phyloP scores from a whole-genome alignment of 1,140 invertebrate species.

The Latrodectus geometricus region DNA sequence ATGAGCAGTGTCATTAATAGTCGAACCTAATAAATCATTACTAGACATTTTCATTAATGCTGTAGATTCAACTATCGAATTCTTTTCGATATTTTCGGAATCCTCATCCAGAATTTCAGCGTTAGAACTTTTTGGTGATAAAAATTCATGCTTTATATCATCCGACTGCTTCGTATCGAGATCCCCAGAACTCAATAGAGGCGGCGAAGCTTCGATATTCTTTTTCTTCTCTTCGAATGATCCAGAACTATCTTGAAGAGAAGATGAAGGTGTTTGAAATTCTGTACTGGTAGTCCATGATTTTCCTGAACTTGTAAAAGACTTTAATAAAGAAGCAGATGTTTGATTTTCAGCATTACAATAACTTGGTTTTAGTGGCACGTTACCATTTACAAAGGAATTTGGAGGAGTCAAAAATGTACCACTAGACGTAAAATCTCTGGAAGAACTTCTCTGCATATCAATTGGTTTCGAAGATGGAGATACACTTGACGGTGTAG shows the following conservation, averaged over 20 bases:
- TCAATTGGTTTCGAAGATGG: background rate
- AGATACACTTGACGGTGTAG: background rate
- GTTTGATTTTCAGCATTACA: slow-evolving; percentile 14
- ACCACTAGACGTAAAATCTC: slow-evolving; percentile 29
- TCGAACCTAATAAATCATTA: no score
- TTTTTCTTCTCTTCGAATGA: background rate
- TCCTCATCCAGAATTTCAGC: background rate
- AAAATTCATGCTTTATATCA: background rate
- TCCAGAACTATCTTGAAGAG: slow-evolving; percentile 6
- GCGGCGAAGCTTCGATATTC: background rate
- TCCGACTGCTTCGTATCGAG: background rate
- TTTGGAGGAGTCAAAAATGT: slow-evolving; percentile 42
- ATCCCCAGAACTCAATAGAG: background rate
- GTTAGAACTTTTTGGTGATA: slow-evolving; percentile 10
- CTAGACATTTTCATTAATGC: background rate
- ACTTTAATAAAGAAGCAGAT: slow-evolving; percentile 28
- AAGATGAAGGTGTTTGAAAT: slow-evolving; percentile 42
- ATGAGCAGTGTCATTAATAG: no score
- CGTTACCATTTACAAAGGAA: background rate
- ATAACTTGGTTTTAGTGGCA: background rate
- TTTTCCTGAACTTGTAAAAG: slow-evolving; percentile 43
- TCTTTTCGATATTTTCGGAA: background rate
- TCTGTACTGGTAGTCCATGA: slow-evolving; percentile 38
- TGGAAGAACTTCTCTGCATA: slow-evolving; percentile 1
- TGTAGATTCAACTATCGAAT: background rate